phyloP scores from a whole-genome alignment of 1,140 invertebrate species.

The Goniozus legneri region DNA sequence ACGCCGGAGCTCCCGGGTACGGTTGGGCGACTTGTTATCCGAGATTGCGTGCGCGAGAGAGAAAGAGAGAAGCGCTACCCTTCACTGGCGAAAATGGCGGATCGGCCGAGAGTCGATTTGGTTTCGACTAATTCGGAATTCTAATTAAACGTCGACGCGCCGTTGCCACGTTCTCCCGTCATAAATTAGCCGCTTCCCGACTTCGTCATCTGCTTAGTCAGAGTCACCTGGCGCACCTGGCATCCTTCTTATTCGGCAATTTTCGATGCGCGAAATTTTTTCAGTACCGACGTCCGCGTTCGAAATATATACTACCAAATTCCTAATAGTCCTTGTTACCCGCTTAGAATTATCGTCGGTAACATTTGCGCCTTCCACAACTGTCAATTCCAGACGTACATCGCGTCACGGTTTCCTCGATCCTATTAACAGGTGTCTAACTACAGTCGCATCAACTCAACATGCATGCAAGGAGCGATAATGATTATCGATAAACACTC shows the following conservation, averaged over 20 bases:
- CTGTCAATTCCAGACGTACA: not conserved
- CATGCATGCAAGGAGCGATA: too few relatives aligned
- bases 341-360: slow-evolving; percentile 9
- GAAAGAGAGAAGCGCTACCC: too few relatives aligned
- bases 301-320: not conserved
- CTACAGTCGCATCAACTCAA: too few relatives aligned
- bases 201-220: slow-evolving; percentile 11
- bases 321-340: slow-evolving; percentile 8
- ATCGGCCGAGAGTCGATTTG: slow-evolving; percentile 2
- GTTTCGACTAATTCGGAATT: slow-evolving; percentile 22
- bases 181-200: slow-evolving; percentile 1
- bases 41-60: slow-evolving; percentile 16
- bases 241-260: too few relatives aligned
- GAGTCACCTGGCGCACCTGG: not conserved
- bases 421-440: not conserved
- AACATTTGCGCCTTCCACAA: not conserved
- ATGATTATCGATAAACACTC: not conserved
- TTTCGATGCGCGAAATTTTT: too few relatives aligned
- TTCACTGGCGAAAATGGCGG: slow-evolving; percentile 13
- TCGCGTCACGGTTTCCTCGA: not conserved
- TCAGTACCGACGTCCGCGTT: too few relatives aligned
- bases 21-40: slow-evolving; percentile 13
- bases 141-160: slow-evolving; percentile 24
- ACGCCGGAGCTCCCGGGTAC: slow-evolving; percentile 11
- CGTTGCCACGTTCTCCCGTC: not conserved